phyloP scores from a whole-genome alignment of 2,113 vertebrate species.

The Kryptolebias marmoratus region DNA sequence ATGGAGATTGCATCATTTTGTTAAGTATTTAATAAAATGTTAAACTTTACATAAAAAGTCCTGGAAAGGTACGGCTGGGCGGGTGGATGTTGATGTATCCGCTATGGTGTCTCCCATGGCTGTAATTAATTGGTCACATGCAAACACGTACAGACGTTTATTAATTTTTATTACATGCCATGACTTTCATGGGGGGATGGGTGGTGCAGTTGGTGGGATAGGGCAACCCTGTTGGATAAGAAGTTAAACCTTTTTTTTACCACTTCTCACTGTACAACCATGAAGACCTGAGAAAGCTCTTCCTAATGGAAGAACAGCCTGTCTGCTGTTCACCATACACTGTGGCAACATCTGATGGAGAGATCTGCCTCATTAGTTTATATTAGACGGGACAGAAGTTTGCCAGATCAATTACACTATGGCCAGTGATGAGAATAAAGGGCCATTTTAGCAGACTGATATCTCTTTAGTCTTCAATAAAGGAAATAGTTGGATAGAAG shows the following conservation, averaged over 20 bases:
- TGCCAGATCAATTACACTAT: constrained; percentile 53
- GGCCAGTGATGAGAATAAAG: constrained; percentile 50
- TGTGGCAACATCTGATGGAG: constrained; percentile 60
- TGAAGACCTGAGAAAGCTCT: constrained; percentile 39
- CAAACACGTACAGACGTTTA: no score
- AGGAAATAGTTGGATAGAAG: constrained; percentile 54
- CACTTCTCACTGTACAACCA: constrained; percentile 16
- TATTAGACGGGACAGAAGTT: constrained; percentile 60
- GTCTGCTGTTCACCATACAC: constrained; percentile 52
- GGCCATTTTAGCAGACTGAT: constrained; percentile 8
- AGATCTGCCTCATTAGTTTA: constrained; percentile 63
- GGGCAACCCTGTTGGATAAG: not conserved
- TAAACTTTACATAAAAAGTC: no score
- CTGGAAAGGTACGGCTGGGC: no score
- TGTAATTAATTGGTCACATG: no score
- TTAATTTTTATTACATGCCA: no score
- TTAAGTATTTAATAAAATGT: no score
- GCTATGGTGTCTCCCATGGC: no score
- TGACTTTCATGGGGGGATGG: no score
- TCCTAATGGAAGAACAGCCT: constrained; percentile 72
- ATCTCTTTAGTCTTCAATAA: constrained; percentile 6
- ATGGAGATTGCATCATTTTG: no score
- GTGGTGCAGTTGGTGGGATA: no score
- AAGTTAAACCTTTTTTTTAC: constrained; percentile 27
- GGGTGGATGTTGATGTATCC: no score